A percentile compares a stretch with the other conserved stretches of the same genome.
These are phyloP conservation scores for Criorhina ranunculi DNA, from an alignment of 2,888 invertebrate species.

Conservation along the genomic window DNA sequence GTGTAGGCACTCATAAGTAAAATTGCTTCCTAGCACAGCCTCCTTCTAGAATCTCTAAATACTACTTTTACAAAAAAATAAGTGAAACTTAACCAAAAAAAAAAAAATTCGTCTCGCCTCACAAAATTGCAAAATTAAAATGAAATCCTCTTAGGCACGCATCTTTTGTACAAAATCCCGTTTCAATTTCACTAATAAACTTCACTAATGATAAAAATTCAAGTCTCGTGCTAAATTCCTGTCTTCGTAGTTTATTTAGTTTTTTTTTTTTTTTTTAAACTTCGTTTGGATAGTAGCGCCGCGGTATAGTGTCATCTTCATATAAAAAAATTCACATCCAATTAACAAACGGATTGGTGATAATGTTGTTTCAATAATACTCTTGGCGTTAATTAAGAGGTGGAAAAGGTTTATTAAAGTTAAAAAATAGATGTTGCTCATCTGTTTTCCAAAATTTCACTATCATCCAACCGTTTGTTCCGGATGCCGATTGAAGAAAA, in stretches of 20 bases:
- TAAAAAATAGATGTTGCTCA: constrained; percentile 2
- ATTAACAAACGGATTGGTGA: constrained; percentile 33
- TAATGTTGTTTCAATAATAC: constrained; percentile 35
- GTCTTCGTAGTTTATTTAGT: neutral
- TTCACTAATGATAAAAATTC: constrained; percentile 5
- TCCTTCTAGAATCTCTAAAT: too few relatives aligned
- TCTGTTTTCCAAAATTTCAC: neutral
- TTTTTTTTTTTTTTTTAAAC: neutral
- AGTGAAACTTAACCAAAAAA: neutral
- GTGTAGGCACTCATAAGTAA: too few relatives aligned
- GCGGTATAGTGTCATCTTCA: neutral
- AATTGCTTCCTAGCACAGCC: too few relatives aligned
- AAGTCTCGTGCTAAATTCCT: constrained; percentile 19
- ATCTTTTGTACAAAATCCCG: neutral
- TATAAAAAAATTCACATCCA: constrained; percentile 25
- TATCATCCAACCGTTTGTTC: neutral
- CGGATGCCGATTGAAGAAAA: neutral
- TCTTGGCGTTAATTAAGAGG: constrained; percentile 38
- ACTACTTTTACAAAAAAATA: neutral
- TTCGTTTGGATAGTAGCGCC: constrained; percentile 15
- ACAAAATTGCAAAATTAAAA: neutral
- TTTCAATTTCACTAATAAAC: constrained; percentile 12
- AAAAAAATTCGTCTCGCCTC: neutral
- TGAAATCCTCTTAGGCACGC: constrained; percentile 11
- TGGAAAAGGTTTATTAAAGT: constrained; percentile 18